Evolutionary conservation across 1,140 invertebrate genomes (phyloP), one percentile per base, ranked within the genome.

Genomic region (Ephestia elutella): DNA sequence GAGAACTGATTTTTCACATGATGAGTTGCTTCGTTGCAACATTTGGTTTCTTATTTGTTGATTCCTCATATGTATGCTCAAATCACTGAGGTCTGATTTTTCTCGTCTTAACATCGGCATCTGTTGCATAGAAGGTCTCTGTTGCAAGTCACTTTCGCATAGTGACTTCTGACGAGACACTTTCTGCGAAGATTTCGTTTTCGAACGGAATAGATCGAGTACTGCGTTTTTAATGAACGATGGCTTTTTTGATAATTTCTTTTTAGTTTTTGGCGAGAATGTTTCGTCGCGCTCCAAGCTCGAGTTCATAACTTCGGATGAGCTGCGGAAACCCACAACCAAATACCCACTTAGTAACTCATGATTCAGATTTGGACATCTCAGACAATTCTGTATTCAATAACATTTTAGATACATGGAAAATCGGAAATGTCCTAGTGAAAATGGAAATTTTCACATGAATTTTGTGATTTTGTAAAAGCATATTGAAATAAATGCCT

Each of bases 201-300:
- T 90, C 69, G 87, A 89, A 60, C 87, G 80, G 77, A 90, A 90
- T 57, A 90, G 69, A 75, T 90, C 89, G 55, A 90, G 81, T 32
- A 89, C 87, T 49, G 88, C 86, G 71, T 88, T 90, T 81, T 89
- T 89, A 60, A 90, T 86, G 74, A 90, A 90, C 59, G 89, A 90
- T 30, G 89, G 84, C 68, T 89, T 90, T 87, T 89, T 90, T 11
- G 87, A 89, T 56, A 90, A 70, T 86, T 90, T 90, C 86, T 90
- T 90, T 84, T 87, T 89, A 68, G 86, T 83, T 86, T 90, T 90
- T 72, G 87, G 86, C 48, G 87, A 89, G 71, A 84, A 85, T 53
- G 85, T 82, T 64, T 87, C 82, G 70, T 89, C 86, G 58, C 78
- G 86, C 74, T 89, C 87, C 69, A 79, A 66, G 64, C 78, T 89